Evolutionary conservation across 2,888 invertebrate species (phyloP).

Genomic region (Pecten maximus): DNA sequence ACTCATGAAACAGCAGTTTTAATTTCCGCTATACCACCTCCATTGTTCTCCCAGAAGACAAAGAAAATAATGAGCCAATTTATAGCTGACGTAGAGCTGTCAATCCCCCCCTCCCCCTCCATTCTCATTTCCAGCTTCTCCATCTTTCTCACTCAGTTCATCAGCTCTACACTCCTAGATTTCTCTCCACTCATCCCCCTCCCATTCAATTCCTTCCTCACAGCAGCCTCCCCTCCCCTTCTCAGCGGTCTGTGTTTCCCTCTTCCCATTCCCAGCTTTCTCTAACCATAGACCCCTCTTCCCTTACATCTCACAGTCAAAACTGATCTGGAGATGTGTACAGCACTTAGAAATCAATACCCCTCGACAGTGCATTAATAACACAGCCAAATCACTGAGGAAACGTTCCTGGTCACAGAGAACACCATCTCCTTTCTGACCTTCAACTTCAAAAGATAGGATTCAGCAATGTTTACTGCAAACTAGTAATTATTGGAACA

Average conservation of each 20-base stretch:
- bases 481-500: no score
- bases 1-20: not conserved
- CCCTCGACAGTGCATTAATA: not conserved
- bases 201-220: no score
- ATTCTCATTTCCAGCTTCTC: no score
- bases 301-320: not conserved
- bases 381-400: not conserved
- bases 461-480: no score
- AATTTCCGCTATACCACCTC: not conserved
- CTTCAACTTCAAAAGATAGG: not conserved
- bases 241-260: not conserved
- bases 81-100: not conserved
- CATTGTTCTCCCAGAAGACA: constrained; percentile 9
- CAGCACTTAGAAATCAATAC: not conserved
- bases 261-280: not conserved
- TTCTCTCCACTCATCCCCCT: no score
- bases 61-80: not conserved
- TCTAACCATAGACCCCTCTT: not conserved
- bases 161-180: no score
- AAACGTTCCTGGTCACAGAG: not conserved
- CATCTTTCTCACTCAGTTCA: no score
- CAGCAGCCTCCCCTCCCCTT: not conserved
- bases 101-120: not conserved
- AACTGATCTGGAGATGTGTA: not conserved
- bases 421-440: not conserved